Conservation (phyloP, 2,113 vertebrate genomes). For the Limnothrissa miodon region DNA sequence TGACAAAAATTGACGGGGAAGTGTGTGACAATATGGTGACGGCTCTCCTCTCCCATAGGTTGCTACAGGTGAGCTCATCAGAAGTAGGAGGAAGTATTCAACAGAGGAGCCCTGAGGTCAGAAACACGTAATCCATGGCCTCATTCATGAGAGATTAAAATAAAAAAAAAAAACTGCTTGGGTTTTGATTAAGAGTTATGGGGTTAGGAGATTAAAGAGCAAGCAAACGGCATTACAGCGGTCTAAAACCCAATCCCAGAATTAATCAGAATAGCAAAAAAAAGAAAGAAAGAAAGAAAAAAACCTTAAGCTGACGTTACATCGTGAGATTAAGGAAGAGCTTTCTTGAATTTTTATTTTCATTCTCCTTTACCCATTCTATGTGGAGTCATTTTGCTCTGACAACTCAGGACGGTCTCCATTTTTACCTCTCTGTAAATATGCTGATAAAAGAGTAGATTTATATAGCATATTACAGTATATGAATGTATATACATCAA, state of each 20-base stretch:
- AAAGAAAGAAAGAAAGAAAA: slow-evolving; percentile 59
- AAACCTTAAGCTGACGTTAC: slow-evolving; percentile 64
- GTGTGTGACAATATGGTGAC: not conserved
- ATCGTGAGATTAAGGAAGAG: slow-evolving; percentile 63
- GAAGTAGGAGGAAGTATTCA: not conserved
- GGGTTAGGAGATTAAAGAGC: slow-evolving; percentile 68
- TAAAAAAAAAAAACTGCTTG: slow-evolving; percentile 54
- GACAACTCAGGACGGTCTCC: not conserved
- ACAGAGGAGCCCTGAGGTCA: slow-evolving; percentile 34
- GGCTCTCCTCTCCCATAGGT: not conserved
- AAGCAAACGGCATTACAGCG: slow-evolving; percentile 60
- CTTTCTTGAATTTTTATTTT: slow-evolving; percentile 47
- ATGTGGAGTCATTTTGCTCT: not conserved
- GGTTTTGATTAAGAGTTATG: slow-evolving; percentile 73
- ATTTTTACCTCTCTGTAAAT: not conserved
- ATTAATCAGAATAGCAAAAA: slow-evolving; percentile 73
- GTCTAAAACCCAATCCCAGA: slow-evolving; percentile 66
- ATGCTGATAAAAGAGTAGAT: too few species aligned
- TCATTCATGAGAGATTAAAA: slow-evolving; percentile 70
- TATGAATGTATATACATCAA: not conserved
- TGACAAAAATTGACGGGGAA: not conserved
- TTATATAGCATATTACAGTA: not conserved
- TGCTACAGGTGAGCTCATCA: slow-evolving; percentile 45
- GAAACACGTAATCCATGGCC: slow-evolving; percentile 60
- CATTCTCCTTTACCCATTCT: slow-evolving; percentile 25